Percentiles rank a stretch among this genome's conserved stretches.
phyloP scores from a whole-genome alignment of 1,140 invertebrate species.

The Pantala flavescens region DNA sequence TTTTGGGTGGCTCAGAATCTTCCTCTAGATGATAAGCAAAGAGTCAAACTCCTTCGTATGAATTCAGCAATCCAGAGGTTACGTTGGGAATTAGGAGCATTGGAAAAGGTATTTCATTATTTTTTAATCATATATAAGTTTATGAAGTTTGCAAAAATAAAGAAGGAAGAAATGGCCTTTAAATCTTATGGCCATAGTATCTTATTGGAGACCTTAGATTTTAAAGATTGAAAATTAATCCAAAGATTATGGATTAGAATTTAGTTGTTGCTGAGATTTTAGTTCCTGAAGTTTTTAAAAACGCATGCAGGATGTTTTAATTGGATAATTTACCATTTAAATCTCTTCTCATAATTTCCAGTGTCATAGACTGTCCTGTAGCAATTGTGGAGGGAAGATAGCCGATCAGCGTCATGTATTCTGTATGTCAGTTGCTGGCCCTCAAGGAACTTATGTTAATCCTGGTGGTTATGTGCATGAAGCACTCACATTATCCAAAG shows the following conservation, averaged over 20 bases:
- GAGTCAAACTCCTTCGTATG: constrained; percentile 46
- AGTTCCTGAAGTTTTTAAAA: too few species aligned
- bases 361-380: constrained; percentile 54
- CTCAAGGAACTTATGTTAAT: constrained; percentile 74
- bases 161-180: too few species aligned
- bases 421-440: constrained; percentile 69
- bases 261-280: too few species aligned
- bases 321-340: too few species aligned
- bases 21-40: constrained; percentile 48
- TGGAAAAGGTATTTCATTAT: constrained; percentile 42
- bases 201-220: too few species aligned
- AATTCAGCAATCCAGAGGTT: constrained; percentile 57
- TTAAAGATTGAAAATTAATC: too few species aligned
- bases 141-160: too few species aligned
- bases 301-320: too few species aligned
- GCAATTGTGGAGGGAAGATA: constrained; percentile 47
- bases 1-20: constrained; percentile 71
- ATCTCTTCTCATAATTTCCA: constrained; percentile 27
- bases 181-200: too few species aligned
- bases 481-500: constrained; percentile 60
- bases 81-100: constrained; percentile 48
- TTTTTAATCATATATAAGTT: neutral
- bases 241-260: too few species aligned
- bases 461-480: constrained; percentile 68
- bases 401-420: constrained; percentile 61